These are phyloP conservation scores for Psittacula derbiana DNA, from an alignment of 2,797 vertebrate species.

Conservation along the genomic window DNA sequence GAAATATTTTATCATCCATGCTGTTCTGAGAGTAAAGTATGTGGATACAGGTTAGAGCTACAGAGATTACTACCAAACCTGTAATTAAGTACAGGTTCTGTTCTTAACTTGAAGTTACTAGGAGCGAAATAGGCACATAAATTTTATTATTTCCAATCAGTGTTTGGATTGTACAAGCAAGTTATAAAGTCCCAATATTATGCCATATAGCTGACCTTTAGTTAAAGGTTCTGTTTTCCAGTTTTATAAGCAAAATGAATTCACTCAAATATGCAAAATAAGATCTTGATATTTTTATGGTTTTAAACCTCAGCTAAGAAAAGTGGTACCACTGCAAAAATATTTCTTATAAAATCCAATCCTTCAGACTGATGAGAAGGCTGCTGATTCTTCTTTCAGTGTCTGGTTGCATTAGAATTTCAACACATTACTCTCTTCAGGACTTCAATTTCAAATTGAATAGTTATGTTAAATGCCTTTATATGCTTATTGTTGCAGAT, in stretches of 20 bases:
- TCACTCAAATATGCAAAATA: neutral
- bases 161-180: neutral
- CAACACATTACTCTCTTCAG: neutral
- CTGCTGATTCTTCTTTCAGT: neutral
- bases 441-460: neutral
- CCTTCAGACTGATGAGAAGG: neutral
- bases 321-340: neutral
- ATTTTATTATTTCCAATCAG: neutral
- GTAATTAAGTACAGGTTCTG: neutral
- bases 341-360: neutral
- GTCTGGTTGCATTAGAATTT: neutral
- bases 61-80: neutral
- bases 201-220: neutral
- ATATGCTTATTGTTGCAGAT: constrained; percentile 30
- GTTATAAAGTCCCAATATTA: neutral
- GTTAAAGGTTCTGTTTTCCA: neutral
- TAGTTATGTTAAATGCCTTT: neutral
- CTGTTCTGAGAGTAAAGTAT: neutral
- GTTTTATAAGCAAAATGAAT: neutral
- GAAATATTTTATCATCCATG: neutral
- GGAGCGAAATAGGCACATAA: neutral
- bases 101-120: neutral
- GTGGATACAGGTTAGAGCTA: neutral
- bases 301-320: neutral
- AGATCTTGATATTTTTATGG: neutral